Percentiles rank a stretch among this genome's conserved stretches.
phyloP scores from a whole-genome alignment of 2,113 vertebrate genomes.

The Nestor notabilis region DNA sequence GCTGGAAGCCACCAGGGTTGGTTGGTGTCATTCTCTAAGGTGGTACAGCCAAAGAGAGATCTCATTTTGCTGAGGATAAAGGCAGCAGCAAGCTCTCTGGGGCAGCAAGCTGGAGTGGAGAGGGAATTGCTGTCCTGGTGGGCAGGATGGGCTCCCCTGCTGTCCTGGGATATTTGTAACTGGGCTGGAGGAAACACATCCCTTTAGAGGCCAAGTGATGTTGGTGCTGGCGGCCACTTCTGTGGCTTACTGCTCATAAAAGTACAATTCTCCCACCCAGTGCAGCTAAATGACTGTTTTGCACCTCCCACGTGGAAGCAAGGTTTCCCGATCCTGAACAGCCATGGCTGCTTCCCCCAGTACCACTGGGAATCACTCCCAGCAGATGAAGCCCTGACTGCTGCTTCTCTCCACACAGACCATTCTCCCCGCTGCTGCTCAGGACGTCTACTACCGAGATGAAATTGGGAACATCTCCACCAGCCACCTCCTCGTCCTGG shows the following conservation, averaged over 20 bases:
- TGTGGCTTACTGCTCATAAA: not conserved
- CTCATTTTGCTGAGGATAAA: not conserved
- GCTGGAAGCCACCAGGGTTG: not conserved
- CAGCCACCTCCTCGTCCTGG: conserved; percentile 93
- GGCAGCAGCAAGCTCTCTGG: not conserved
- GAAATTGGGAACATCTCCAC: conserved; percentile 99
- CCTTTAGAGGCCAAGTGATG: conserved; percentile 47
- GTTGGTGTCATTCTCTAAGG: not conserved
- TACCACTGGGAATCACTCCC: not conserved
- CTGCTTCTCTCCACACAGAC: conserved; percentile 77
- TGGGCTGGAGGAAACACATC: conserved; percentile 70
- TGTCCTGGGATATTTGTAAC: not conserved
- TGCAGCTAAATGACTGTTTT: not conserved
- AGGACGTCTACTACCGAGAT: conserved; percentile 97
- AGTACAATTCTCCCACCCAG: not conserved
- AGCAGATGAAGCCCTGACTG: not conserved
- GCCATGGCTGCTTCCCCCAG: not conserved
- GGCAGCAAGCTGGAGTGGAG: not conserved
- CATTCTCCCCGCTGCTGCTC: conserved; percentile 97
- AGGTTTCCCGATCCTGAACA: not conserved
- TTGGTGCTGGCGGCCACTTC: not conserved
- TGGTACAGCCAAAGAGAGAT: conserved; percentile 15
- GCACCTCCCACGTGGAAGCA: rapidly evolving
- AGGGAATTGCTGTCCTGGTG: not conserved
- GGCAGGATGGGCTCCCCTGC: not conserved